phyloP scores from a whole-genome alignment of 2,888 invertebrate species.

The Melipona bicolor region DNA sequence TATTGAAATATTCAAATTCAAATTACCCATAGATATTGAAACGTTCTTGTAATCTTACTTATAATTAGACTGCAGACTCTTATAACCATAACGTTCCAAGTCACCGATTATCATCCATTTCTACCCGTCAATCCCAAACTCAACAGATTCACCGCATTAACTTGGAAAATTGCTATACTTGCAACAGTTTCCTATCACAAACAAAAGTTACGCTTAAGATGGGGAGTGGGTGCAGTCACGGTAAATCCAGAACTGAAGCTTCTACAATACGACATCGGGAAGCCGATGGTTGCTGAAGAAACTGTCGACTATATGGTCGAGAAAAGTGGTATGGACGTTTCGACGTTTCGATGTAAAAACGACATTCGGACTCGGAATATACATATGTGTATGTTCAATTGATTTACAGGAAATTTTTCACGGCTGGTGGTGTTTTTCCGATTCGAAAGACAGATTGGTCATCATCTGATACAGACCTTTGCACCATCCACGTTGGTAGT shows the following conservation, averaged over 20 bases:
- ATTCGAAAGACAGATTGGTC: slow-evolving; percentile 93
- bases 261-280: slow-evolving; percentile 91
- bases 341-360: not conserved
- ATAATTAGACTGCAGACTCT: not conserved
- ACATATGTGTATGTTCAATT: not conserved
- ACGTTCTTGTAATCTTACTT: not conserved
- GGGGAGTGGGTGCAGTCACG: slow-evolving; percentile 91
- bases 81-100: not conserved
- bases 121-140: not conserved
- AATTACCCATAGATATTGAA: not conserved
- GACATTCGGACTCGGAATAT: not conserved
- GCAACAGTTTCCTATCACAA: slow-evolving; percentile 91
- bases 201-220: slow-evolving; percentile 90
- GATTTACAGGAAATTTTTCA: slow-evolving; percentile 89
- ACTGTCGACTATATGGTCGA: slow-evolving; percentile 91
- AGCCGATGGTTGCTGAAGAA: slow-evolving; percentile 90
- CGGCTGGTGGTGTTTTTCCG: slow-evolving; percentile 91
- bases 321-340: slow-evolving; percentile 87
- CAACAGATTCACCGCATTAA: slow-evolving; percentile 28
- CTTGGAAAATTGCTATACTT: slow-evolving; percentile 34
- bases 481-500: slow-evolving; percentile 93
- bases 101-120: not conserved
- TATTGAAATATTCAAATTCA: slow-evolving; percentile 1
- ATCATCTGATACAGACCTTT: slow-evolving; percentile 93
- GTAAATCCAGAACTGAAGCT: slow-evolving; percentile 92